phyloP scores from a whole-genome alignment of 2,888 invertebrate genomes.

The Andrena trimmerana region DNA sequence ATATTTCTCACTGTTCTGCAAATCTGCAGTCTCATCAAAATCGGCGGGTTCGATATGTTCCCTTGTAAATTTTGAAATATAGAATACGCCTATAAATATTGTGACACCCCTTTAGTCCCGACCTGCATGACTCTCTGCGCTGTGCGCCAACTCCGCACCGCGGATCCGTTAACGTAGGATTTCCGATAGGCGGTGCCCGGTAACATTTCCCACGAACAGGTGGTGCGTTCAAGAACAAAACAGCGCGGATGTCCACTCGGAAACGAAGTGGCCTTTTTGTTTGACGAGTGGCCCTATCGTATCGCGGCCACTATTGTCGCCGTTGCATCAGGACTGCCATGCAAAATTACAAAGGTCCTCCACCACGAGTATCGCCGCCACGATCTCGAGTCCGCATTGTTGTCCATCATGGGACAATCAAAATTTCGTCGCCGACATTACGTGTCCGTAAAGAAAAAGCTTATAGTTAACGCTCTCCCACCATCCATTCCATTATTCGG shows the following conservation, averaged over 20 bases:
- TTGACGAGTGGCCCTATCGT: slow-evolving; percentile 59
- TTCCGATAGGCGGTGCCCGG: slow-evolving; percentile 16
- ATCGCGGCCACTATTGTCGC: slow-evolving; percentile 63
- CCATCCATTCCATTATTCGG: neutral
- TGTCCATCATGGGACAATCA: slow-evolving; percentile 19
- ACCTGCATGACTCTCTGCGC: neutral
- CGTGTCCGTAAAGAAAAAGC: neutral
- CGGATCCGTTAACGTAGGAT: slow-evolving; percentile 20
- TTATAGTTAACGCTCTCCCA: neutral
- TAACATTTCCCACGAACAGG: slow-evolving; percentile 74
- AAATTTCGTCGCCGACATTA: slow-evolving; percentile 1
- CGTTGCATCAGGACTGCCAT: slow-evolving; percentile 31
- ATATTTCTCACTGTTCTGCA: too few relatives aligned
- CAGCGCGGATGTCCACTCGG: slow-evolving; percentile 47
- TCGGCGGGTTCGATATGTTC: too few relatives aligned
- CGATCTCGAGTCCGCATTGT: slow-evolving; percentile 33
- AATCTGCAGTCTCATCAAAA: too few relatives aligned
- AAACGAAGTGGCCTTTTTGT: slow-evolving; percentile 67
- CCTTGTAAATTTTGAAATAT: too few relatives aligned
- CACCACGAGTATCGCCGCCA: slow-evolving; percentile 40
- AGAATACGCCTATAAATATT: too few relatives aligned
- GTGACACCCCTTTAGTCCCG: too few relatives aligned
- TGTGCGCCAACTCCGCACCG: neutral
- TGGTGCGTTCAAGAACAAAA: slow-evolving; percentile 61
- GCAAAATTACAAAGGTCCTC: slow-evolving; percentile 48